Evolutionary conservation across 2,888 invertebrate genomes (phyloP), one percentile per base, ranked within the genome.

Genomic region (Scaptodrosophila latifasciaeformis): DNA sequence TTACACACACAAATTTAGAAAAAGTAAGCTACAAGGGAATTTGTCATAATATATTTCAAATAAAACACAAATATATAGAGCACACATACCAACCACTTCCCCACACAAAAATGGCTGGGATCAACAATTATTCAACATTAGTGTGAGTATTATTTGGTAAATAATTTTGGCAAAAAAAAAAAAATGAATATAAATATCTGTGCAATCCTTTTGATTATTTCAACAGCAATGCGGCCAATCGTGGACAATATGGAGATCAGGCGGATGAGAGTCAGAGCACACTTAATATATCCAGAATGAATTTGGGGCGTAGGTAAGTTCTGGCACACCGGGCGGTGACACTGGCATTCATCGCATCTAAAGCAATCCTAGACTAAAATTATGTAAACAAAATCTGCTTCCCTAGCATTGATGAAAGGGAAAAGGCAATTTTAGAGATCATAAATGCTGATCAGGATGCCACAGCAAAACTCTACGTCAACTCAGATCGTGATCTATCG

Each of bases 51-150:
- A n/a, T n/a, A n/a, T n/a, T n/a, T n/a, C n/a, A n/a, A n/a, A n/a
- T n/a, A n/a, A n/a, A n/a, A n/a, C n/a, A n/a, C n/a, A n/a, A n/a
- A n/a, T n/a, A n/a, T n/a, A n/a, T n/a, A n/a, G n/a, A n/a, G n/a
- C n/a, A n/a, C n/a, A n/a, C n/a, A n/a, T n/a, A n/a, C n/a, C n/a
- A n/a, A n/a, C n/a, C n/a, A n/a, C n/a, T n/a, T n/a, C n/a, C n/a
- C n/a, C n/a, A n/a, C n/a, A n/a, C n/a, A n/a, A n/a, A n/a, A n/a
- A 85, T 86, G 86, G 85, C 85, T 56, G 86, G 84, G 62, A 82
- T 85, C 54, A 81, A 85, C 65, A 83, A 83, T 74, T 86, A 85
- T 67, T 82, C 85, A 40, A 80, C 81, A 34, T 65, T 84, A 65
- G 85, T 85, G 86, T 85, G 63, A 71, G 70, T 65, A 52, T 0